Evolutionary conservation across 2,888 invertebrate species (phyloP).

Genomic region (Eupsilia transversa): DNA sequence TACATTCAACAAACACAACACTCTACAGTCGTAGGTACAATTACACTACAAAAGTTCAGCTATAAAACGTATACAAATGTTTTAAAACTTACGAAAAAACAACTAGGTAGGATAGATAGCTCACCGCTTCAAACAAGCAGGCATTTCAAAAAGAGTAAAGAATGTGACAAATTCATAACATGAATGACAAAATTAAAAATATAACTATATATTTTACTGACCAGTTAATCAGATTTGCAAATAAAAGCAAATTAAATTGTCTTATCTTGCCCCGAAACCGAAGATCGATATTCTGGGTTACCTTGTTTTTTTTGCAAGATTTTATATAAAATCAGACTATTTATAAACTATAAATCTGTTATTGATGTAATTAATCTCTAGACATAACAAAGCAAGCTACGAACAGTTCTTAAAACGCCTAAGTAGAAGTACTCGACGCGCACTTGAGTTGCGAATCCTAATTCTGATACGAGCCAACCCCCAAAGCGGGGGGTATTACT

Average conservation of each 20-base stretch:
- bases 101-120: no score
- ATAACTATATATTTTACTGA: no score
- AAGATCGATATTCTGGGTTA: background rate
- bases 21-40: background rate
- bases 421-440: slow-evolving; percentile 66
- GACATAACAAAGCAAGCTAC: background rate
- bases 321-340: background rate
- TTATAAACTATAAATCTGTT: background rate
- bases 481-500: slow-evolving; percentile 77
- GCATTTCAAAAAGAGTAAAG: background rate
- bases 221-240: background rate
- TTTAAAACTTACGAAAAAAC: background rate
- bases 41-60: background rate
- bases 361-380: slow-evolving; percentile 1
- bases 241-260: background rate
- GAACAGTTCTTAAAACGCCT: slow-evolving; percentile 71
- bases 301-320: background rate
- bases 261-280: background rate
- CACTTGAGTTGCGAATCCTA: slow-evolving; percentile 85
- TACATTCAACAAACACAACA: background rate
- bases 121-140: background rate
- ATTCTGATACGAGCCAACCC: slow-evolving; percentile 85
- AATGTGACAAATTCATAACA: background rate
- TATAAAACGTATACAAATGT: background rate
- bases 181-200: background rate